Evolutionary conservation across 2,797 vertebrate genomes (phyloP), one percentile per base, ranked within the genome.

Genomic region (Betta splendens): DNA sequence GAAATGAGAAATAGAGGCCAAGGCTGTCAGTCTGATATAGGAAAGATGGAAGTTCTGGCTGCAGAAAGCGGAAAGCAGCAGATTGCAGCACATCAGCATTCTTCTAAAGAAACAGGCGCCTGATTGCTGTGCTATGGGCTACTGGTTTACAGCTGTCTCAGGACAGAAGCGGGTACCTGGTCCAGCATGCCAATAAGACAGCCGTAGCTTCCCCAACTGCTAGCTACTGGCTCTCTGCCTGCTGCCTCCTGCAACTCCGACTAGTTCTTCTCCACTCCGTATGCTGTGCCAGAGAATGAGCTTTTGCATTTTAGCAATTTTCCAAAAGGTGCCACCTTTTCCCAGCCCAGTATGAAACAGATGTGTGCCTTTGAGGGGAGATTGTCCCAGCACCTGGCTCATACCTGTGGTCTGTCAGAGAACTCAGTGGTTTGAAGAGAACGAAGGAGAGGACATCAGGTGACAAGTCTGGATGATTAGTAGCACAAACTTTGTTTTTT

Each of bases 101-200:
- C 94, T 93, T 90, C 88, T 90, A 91, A 92, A 89, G 91, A 93
- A 92, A 88, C 87, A 84, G 0, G 78, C 74, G 92, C 95, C 96
- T 96, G 96, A 94, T 96, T 96, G 96, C 69, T 91, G 92, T 92
- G 94, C 94, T 92, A 97, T 93, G 98, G 95, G 93, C 95, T 92
- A 92, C 92, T 98, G 95, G 86, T 93, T 94, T 95, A 94, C 98
- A 98, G 94, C 97, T 98, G 97, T 94, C 96, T 95, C 93, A 64
- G 92, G 94, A 93, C 95, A 93, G 86, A 91, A 93, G 87, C 28
- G 78, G 86, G 90, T 92, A 93, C 94, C 93, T 94, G 92, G 89
- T 94, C 90, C 91, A 91, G 95, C 94, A 98, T 98, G 89, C 94
- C 97, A 98, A 97, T 96, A 93, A 96, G 94, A 93, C 85, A 89